Evolutionary conservation across 2,888 invertebrate species (phyloP).

Genomic region (Molanna angustata): DNA sequence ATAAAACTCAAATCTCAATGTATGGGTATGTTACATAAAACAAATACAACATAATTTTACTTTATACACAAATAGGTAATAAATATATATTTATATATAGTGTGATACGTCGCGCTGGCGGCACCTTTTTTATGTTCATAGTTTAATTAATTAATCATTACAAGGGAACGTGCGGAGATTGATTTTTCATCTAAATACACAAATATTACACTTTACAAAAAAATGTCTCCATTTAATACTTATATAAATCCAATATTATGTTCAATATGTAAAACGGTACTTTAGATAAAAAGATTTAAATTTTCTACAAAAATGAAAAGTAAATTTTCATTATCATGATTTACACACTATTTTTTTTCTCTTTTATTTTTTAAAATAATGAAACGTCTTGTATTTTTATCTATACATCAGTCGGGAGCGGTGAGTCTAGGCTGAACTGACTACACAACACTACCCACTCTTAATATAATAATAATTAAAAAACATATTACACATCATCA

Average conservation of each 20-base stretch:
- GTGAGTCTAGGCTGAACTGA: conserved; percentile 21
- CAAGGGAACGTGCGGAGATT: conserved; percentile 19
- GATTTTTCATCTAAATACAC: conserved; percentile 25
- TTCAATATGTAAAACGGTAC: conserved; percentile 30
- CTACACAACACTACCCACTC: conserved; percentile 7
- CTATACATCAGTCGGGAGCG: conserved; percentile 33
- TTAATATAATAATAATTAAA: neutral
- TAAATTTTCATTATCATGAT: conserved; percentile 28
- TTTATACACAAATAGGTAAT: too few relatives aligned
- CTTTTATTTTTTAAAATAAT: conserved; percentile 24
- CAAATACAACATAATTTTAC: too few relatives aligned
- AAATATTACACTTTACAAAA: conserved; percentile 34
- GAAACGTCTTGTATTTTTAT: conserved; percentile 29
- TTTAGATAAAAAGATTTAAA: conserved; percentile 30
- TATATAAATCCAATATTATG: conserved; percentile 30
- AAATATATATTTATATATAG: too few relatives aligned
- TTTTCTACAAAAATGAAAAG: conserved; percentile 33
- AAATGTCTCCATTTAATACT: conserved; percentile 26
- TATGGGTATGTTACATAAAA: too few relatives aligned
- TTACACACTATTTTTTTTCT: conserved; percentile 31
- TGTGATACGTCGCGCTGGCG: too few relatives aligned
- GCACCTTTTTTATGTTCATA: too few relatives aligned
- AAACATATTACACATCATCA: neutral
- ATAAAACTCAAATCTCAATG: too few relatives aligned
- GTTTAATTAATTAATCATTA: too few relatives aligned